phyloP scores from a whole-genome alignment of 2,888 invertebrate genomes.

The Odontomyia ornata region DNA sequence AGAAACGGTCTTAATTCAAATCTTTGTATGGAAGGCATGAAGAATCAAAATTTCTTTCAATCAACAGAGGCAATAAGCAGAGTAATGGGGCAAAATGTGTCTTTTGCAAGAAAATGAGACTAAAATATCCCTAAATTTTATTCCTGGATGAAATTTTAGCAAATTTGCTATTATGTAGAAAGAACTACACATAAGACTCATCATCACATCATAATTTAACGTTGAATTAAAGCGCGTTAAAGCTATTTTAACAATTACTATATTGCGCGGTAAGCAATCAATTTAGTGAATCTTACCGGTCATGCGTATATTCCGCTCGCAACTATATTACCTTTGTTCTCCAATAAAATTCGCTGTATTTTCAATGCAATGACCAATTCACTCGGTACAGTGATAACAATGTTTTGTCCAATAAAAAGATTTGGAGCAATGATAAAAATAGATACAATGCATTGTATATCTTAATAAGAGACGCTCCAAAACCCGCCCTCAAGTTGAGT shows the following conservation, averaged over 20 bases:
- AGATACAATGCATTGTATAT: conserved; percentile 15
- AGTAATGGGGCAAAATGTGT: too few species aligned
- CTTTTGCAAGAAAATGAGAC: too few species aligned
- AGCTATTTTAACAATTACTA: conserved; percentile 25
- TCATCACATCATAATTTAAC: background rate
- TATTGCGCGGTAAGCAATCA: conserved; percentile 32
- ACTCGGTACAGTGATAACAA: background rate
- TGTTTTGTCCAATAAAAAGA: conserved; percentile 25
- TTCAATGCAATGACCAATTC: background rate
- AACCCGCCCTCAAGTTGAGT: conserved; percentile 7
- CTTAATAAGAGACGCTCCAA: background rate
- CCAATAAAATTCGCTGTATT: background rate
- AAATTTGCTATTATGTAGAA: too few species aligned
- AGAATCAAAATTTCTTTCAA: too few species aligned
- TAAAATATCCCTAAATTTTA: too few species aligned
- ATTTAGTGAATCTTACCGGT: background rate
- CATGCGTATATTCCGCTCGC: background rate
- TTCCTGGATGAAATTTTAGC: too few species aligned
- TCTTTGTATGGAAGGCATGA: too few species aligned
- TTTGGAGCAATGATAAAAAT: conserved; percentile 19
- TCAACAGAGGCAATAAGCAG: too few species aligned
- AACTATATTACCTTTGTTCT: background rate
- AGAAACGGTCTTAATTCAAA: too few species aligned
- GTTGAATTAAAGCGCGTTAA: conserved; percentile 29
- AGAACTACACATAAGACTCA: too few species aligned